Base-by-base conservation (phyloP, 2,113 vertebrate species). In the Pandion haliaetus region DNA sequence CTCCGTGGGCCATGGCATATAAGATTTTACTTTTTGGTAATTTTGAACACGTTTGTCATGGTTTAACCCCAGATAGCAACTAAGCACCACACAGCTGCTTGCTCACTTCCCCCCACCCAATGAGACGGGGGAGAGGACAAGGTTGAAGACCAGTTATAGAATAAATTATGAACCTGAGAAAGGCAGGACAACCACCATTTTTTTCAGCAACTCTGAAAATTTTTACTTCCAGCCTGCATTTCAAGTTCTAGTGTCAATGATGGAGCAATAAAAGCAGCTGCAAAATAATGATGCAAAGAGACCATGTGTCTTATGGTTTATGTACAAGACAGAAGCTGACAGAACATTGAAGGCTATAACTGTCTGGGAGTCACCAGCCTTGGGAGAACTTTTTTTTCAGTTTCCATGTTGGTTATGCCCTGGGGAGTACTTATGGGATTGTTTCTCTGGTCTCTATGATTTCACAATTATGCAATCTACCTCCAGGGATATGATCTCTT, bases 371-470 rank as follows among this genome's bases (percentile, higher is more conserved):
- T 65, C 83, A 92, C 34, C 47, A 69, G 86, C 47, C 57, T 65
- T 91, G 55, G 65, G 61, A 94, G 77, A 88, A 72, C 6, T 25
- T 93, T 95, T 93, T 95, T 83, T 76, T 31, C 38, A 34, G 63
- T 86, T 95, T 97, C 77, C 28, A 31, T n/a, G 34, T 91, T 92
- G 73, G 88, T 76, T 74, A n/a, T 85, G 40, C 88, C 62, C 81
- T 49, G 52, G 77, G 52, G 92, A 95, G 19, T 78, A 54, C 40
- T 89, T 79, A 81, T 2, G 19, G 78, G 69, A 29, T 84, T 94
- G 77, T 86, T 97, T 88, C 83, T 92, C 88, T 95, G 91, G 86
- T 95, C 69, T 92, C 92, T 87, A 25, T 71, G 69, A 95, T 96
- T 96, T 97, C 86, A 88, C 82, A 88, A 71, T 95, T 95, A 81